Conservation (phyloP, 1,140 invertebrate species). For the Teleopsis dalmanni region DNA sequence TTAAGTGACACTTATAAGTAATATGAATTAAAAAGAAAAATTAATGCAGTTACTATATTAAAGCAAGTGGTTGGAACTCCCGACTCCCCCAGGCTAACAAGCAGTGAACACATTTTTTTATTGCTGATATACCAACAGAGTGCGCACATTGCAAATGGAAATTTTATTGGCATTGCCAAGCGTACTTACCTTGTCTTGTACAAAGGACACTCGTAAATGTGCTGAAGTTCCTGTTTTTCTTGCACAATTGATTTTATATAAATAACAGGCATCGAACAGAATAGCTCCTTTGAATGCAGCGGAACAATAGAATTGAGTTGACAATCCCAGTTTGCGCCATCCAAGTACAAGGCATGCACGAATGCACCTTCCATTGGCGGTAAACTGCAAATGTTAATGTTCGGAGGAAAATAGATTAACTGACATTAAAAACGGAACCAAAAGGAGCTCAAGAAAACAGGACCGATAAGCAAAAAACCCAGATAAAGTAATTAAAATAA, state of each 20-base stretch:
- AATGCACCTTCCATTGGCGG: slow-evolving; percentile 87
- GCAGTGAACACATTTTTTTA: no score
- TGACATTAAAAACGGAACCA: no score
- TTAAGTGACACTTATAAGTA: no score
- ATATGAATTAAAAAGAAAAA: no score
- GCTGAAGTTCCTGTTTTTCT: slow-evolving; percentile 83
- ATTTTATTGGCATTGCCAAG: neutral
- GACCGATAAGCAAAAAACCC: no score
- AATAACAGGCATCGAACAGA: slow-evolving; percentile 84
- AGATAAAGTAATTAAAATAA: neutral
- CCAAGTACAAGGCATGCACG: slow-evolving; percentile 85
- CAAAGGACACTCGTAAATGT: slow-evolving; percentile 85
- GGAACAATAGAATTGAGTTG: slow-evolving; percentile 70
- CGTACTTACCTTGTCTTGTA: slow-evolving; percentile 74
- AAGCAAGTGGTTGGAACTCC: no score
- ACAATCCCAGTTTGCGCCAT: slow-evolving; percentile 90
- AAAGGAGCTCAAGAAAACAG: no score
- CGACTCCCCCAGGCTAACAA: no score
- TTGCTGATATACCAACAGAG: no score
- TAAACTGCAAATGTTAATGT: slow-evolving; percentile 50
- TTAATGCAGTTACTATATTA: no score
- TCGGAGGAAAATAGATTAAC: no score
- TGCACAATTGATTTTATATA: slow-evolving; percentile 80
- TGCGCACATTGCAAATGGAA: no score
- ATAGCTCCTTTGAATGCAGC: slow-evolving; percentile 81